Percentiles rank a stretch among this genome's conserved stretches.
These are phyloP conservation scores for Elgaria multicarinata DNA, from an alignment of 2,113 vertebrate species.

Conservation along the genomic window DNA sequence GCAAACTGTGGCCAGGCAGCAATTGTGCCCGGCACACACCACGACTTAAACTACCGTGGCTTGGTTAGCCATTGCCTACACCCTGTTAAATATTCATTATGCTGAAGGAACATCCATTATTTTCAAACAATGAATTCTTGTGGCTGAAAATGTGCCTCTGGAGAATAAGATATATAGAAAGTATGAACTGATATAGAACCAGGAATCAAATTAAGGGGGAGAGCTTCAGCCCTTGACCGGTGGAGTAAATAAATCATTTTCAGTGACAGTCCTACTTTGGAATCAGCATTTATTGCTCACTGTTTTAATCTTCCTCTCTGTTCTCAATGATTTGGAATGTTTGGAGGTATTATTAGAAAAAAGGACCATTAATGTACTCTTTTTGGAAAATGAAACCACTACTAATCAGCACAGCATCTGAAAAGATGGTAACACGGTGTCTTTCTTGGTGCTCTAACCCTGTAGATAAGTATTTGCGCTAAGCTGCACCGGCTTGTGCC, in stretches of 20 bases:
- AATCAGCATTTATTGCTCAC: not conserved
- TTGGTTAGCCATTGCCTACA: too few species aligned
- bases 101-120: too few species aligned
- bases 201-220: not conserved
- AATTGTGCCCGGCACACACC: too few species aligned
- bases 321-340: not conserved
- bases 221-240: not conserved
- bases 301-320: not conserved
- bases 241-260: constrained; percentile 1
- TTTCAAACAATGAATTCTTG: too few species aligned
- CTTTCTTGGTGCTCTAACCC: not conserved
- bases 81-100: too few species aligned
- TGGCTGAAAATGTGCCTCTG: not conserved
- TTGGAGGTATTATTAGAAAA: not conserved
- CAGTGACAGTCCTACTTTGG: not conserved
- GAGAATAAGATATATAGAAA: not conserved
- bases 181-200: not conserved
- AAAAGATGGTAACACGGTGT: not conserved
- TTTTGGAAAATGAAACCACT: not conserved
- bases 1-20: too few species aligned
- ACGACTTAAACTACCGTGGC: too few species aligned
- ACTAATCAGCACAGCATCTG: too few species aligned
- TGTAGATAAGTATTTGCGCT: not conserved
- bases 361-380: not conserved
- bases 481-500: not conserved